phyloP scores from a whole-genome alignment of 2,113 vertebrate genomes.

The Cettia cetti region DNA sequence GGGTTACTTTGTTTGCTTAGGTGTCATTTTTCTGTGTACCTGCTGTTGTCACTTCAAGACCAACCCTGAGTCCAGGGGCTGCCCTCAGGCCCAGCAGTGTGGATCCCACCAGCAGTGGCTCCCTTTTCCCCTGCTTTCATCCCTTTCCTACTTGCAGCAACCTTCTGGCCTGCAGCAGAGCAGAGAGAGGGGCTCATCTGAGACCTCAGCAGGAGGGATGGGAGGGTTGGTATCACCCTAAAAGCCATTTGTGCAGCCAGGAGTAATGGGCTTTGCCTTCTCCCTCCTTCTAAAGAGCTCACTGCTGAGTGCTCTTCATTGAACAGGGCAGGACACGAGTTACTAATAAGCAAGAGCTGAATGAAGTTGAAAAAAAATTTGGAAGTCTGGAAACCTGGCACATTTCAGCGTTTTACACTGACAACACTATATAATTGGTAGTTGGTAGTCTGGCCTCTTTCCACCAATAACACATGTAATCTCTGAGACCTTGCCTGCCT shows the following conservation, averaged over 20 bases:
- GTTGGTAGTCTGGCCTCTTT: not conserved
- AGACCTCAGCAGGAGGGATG: fast-evolving
- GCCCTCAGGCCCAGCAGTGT: not conserved
- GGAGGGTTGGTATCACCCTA: not conserved
- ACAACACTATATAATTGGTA: not conserved
- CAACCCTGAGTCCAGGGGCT: not conserved
- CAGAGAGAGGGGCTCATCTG: not conserved
- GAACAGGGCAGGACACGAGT: not conserved
- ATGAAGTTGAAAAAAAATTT: not conserved
- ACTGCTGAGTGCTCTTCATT: not conserved
- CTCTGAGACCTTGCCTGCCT: conserved; percentile 44
- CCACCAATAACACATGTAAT: conserved; percentile 22
- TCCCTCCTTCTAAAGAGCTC: not conserved
- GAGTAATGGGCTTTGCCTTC: not conserved
- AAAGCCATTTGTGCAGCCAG: too few relatives aligned
- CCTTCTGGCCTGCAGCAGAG: not conserved
- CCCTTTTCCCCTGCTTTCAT: fast-evolving
- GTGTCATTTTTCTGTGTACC: not conserved
- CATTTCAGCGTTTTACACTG: not conserved
- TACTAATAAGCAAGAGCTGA: not conserved
- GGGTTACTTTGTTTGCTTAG: not conserved
- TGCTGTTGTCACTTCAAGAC: not conserved
- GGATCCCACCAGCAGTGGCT: not conserved
- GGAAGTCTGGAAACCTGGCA: not conserved
- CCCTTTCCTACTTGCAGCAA: not conserved